A percentile compares a stretch with the other conserved stretches of the same genome.
phyloP scores from a whole-genome alignment of 2,888 invertebrate genomes.

The Aphidoletes aphidimyza region DNA sequence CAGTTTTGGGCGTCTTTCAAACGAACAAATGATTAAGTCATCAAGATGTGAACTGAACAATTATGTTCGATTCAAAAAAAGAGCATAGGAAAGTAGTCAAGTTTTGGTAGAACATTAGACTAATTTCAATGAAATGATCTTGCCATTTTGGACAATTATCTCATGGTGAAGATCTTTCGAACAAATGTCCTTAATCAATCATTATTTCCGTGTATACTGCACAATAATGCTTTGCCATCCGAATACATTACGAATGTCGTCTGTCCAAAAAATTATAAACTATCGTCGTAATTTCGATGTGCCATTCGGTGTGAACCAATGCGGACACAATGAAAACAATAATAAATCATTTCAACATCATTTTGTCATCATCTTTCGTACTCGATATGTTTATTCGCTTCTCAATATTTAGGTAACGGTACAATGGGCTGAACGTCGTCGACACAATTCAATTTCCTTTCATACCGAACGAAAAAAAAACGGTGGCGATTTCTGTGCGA shows the following conservation, averaged over 20 bases:
- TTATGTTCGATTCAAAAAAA: background rate
- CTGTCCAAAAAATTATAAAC: background rate
- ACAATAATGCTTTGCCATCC: background rate
- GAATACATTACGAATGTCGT: background rate
- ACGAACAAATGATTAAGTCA: conserved; percentile 14
- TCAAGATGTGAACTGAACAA: background rate
- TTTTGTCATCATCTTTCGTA: conserved; percentile 8
- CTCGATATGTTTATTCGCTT: background rate
- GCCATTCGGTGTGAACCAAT: background rate
- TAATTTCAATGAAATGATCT: no score
- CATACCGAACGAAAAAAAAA: no score
- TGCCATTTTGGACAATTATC: no score
- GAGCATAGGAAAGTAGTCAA: background rate
- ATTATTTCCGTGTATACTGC: background rate
- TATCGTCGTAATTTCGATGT: background rate
- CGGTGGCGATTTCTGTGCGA: background rate
- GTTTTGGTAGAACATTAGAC: background rate
- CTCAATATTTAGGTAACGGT: background rate
- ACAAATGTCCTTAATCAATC: conserved; percentile 46
- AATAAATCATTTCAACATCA: conserved; percentile 44
- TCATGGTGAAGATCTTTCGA: background rate
- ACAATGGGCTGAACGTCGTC: background rate
- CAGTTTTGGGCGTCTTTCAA: background rate
- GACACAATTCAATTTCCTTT: conserved; percentile 35
- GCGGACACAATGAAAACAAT: conserved; percentile 17